Base-by-base conservation (phyloP, 2,113 vertebrate genomes). In the Girardinichthys multiradiatus region DNA sequence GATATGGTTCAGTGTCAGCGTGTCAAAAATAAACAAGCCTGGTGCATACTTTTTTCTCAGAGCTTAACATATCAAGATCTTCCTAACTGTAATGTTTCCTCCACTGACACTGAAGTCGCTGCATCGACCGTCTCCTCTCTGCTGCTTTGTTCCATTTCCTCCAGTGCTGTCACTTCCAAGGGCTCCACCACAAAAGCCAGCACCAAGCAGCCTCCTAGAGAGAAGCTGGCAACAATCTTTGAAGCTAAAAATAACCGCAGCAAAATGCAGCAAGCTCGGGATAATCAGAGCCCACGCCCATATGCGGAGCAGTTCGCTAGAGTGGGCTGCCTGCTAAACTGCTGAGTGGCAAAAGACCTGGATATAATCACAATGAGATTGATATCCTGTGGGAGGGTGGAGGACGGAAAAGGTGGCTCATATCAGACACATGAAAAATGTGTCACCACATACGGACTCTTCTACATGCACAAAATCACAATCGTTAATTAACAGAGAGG, bases 211-310 rank as follows among this genome's bases (percentile, higher is more conserved):
- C 86, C 85, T 87, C 75, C 45, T 76, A 68, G 76, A 83, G 82
- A 87, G 69, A 74, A 84, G 82, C 87, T 90, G 87, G 85, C 85
- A 86, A 79, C 82, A 71, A 78, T 85, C 79, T 90, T 73, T 87
- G 81, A 90, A 82, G 92, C 90, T 91, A 92, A 93, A 93, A 91
- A 92, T 93, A 93, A 81, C 86, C 6, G 19, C 74, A 59, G 80
- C 72, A 68, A 87, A 86, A 89, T 77, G 85, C 80, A 81, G 80
- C 26, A 30, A 79, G 84, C 80, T 68, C 4, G 33, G 57, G 72
- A 86, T 92, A 88, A 94, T 92, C 91, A 89, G 88, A 80, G 76
- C 83, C 79, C 71, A 85, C 83, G 59, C 74, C 84, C 86, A 72
- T 51, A 72, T 26, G 76, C 82, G 39, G 81, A 15, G 84, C 59